Evolutionary conservation across 35 echinoderm and acorn worm genomes (phyloP).

Genomic region (Holothuria glaberrima): DNA sequence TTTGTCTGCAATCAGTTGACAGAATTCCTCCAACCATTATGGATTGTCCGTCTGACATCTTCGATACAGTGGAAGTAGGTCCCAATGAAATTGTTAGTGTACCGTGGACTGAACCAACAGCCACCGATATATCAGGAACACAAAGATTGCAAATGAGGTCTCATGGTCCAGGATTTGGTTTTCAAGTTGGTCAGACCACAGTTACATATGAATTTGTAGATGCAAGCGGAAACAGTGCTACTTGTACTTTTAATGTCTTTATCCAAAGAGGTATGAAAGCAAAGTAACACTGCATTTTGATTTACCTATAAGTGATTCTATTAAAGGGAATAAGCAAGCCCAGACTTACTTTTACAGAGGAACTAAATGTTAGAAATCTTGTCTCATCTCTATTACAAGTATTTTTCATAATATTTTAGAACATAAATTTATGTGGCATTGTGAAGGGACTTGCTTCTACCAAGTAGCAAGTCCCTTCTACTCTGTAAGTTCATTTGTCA

Average conservation of each 20-base stretch:
- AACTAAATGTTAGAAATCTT: too few relatives aligned
- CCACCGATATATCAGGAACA: slow-evolving; percentile 19
- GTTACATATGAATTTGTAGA: slow-evolving; percentile 3
- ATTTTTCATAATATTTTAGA: too few relatives aligned
- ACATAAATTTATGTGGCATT: too few relatives aligned
- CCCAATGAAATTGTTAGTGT: background rate
- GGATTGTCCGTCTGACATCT: slow-evolving; percentile 3
- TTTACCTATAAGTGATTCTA: too few relatives aligned
- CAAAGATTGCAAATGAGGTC: background rate
- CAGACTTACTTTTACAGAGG: too few relatives aligned
- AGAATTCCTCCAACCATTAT: slow-evolving; percentile 17
- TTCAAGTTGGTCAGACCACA: background rate
- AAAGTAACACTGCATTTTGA: too few relatives aligned
- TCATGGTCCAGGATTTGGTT: background rate
- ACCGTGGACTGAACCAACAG: background rate
- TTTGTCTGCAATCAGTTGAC: slow-evolving; percentile 5
- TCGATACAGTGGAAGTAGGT: slow-evolving; percentile 2
- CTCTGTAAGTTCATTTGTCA: too few relatives aligned
- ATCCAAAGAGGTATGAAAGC: background rate
- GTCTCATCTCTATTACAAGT: too few relatives aligned
- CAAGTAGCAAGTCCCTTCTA: too few relatives aligned
- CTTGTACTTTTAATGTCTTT: background rate
- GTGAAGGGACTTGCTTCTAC: too few relatives aligned
- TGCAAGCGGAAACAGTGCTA: background rate
- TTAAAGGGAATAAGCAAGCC: too few relatives aligned